phyloP scores from a whole-genome alignment of 2,113 vertebrate species.

The Silurus glanis region DNA sequence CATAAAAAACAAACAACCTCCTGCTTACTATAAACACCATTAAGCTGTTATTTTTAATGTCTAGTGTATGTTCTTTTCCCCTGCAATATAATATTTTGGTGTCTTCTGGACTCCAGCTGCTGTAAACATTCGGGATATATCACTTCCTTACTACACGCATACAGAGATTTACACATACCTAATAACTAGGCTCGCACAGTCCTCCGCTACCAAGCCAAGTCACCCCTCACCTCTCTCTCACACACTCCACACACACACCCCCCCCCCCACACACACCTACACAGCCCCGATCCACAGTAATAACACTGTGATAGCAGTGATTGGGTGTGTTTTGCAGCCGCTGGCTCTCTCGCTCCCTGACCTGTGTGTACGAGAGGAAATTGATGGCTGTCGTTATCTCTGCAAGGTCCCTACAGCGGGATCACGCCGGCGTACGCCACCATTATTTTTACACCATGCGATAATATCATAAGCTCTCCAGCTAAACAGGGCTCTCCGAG shows the following conservation, averaged over 20 bases:
- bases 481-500: slow-evolving; percentile 38
- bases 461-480: slow-evolving; percentile 36
- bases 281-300: slow-evolving; percentile 24
- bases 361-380: slow-evolving; percentile 35
- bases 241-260: not conserved
- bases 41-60: not conserved
- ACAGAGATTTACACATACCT: not conserved
- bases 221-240: not conserved
- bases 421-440: slow-evolving; percentile 14
- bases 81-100: not conserved
- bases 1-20: slow-evolving; percentile 5
- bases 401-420: slow-evolving; percentile 32
- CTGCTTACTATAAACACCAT: not conserved
- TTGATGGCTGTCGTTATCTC: slow-evolving; percentile 43
- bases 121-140: not conserved
- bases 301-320: slow-evolving; percentile 29
- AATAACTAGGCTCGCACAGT: not conserved
- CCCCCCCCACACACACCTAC: not conserved
- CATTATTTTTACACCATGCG: slow-evolving; percentile 29
- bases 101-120: not conserved
- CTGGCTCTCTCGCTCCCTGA: slow-evolving; percentile 28
- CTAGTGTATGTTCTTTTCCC: not conserved
- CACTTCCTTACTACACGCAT: not conserved
- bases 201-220: not conserved
- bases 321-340: slow-evolving; percentile 35